Conservation (phyloP, 2,797 vertebrate species). For the Menidia menidia region DNA sequence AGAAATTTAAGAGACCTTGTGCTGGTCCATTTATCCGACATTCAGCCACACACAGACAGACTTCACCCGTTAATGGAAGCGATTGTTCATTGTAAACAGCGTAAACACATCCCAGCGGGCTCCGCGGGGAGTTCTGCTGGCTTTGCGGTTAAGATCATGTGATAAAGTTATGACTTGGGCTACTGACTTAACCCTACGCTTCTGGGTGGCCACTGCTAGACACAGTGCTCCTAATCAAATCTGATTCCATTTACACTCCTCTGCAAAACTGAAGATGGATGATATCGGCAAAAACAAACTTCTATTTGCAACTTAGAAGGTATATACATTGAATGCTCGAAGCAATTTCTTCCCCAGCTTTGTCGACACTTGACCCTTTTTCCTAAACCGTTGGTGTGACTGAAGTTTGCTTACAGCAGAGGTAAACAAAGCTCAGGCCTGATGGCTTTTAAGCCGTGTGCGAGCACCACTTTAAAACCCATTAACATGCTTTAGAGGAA, state of each 20-base stretch:
- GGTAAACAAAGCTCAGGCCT: conserved; percentile 73
- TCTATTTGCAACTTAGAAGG: conserved; percentile 40
- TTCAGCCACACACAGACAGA: conserved; percentile 15
- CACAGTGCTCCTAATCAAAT: conserved; percentile 58
- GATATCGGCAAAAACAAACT: conserved; percentile 51
- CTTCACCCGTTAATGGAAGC: conserved; percentile 44
- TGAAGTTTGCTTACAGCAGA: conserved; percentile 73
- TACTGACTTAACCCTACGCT: conserved; percentile 68
- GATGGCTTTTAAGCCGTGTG: conserved; percentile 66
- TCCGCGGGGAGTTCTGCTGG: conserved; percentile 60
- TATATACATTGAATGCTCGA: conserved; percentile 15
- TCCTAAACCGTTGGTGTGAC: conserved; percentile 47
- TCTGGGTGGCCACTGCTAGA: conserved; percentile 75
- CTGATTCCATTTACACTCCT: conserved; percentile 71
- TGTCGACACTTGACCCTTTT: conserved; percentile 46
- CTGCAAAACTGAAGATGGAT: conserved; percentile 45
- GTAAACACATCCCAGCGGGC: conserved; percentile 48
- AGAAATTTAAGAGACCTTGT: conserved; percentile 1
- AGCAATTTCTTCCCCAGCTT: conserved; percentile 19
- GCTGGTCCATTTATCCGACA: conserved; percentile 13
- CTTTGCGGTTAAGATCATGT: conserved; percentile 62
- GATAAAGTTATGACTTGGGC: conserved; percentile 71
- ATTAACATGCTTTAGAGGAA: conserved; percentile 74
- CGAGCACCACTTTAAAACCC: conserved; percentile 77
- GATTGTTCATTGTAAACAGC: conserved; percentile 56